phyloP scores from a whole-genome alignment of 2,888 invertebrate genomes.

The Leptura quadrifasciata region DNA sequence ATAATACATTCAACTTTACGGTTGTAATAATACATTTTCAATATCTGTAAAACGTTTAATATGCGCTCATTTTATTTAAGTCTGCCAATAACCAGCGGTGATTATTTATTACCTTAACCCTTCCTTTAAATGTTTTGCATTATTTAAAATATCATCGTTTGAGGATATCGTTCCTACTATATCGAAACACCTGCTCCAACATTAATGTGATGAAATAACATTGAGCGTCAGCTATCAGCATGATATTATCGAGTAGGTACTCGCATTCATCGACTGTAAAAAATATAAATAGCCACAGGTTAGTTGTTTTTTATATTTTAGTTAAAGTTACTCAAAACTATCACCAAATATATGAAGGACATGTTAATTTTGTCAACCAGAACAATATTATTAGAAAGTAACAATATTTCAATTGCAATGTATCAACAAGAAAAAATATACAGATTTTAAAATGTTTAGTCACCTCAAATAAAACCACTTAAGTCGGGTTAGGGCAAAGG shows the following conservation, averaged over 20 bases:
- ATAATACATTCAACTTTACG: neutral
- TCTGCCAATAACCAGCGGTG: neutral
- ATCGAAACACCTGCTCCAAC: neutral
- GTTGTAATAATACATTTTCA: neutral
- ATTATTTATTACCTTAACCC: conserved; percentile 20
- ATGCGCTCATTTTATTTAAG: neutral
- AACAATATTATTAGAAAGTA: too few relatives aligned
- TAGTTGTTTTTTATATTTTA: neutral
- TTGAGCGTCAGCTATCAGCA: neutral
- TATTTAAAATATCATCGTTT: conserved; percentile 13
- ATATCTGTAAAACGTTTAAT: neutral
- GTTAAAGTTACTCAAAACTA: neutral
- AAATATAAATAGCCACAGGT: too few relatives aligned
- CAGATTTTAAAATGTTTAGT: too few relatives aligned
- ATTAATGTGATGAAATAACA: neutral
- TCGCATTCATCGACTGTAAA: neutral
- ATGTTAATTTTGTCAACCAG: neutral
- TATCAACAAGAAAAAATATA: too few relatives aligned
- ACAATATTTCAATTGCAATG: too few relatives aligned
- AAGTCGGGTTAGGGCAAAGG: too few relatives aligned
- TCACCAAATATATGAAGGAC: neutral
- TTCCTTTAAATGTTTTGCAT: neutral
- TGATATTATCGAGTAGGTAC: neutral
- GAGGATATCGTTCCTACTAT: neutral
- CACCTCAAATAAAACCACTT: too few relatives aligned